These are phyloP conservation scores for Paramisgurnus dabryanus DNA, from an alignment of 2,113 vertebrate species.

Conservation along the genomic window DNA sequence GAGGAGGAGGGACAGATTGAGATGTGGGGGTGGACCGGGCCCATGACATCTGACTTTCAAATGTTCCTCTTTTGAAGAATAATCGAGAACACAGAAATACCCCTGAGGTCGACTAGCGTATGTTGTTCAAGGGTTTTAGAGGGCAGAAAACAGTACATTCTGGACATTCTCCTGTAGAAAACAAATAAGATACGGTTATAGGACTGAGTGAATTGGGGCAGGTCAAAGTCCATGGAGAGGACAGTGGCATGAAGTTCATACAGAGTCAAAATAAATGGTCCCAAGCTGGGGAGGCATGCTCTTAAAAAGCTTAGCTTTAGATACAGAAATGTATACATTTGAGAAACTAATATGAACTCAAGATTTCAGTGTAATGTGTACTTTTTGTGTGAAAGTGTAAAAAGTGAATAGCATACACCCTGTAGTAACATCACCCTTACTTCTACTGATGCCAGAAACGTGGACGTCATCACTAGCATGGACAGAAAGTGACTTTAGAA, in stretches of 20 bases:
- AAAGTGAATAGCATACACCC: neutral
- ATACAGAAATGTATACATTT: no score
- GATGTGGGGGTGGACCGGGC: slow-evolving; percentile 17
- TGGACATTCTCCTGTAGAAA: neutral
- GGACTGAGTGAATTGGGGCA: neutral
- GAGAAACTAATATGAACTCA: no score
- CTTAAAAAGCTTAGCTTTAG: no score
- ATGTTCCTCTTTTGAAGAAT: slow-evolving; percentile 5
- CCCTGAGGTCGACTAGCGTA: slow-evolving; percentile 21
- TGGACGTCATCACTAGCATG: neutral
- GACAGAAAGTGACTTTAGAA: slow-evolving; percentile 2
- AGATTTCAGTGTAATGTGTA: no score
- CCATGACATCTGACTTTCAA: neutral
- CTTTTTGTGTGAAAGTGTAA: neutral
- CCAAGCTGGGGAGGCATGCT: no score
- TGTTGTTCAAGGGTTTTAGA: neutral
- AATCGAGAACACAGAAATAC: neutral
- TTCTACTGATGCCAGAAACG: neutral
- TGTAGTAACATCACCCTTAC: neutral
- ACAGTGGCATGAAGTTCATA: neutral
- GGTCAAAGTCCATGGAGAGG: neutral
- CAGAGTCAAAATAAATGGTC: no score
- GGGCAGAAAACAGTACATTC: slow-evolving; percentile 16
- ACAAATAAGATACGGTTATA: slow-evolving; percentile 23
- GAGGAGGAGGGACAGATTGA: slow-evolving; percentile 29